Evolutionary conservation across 37 sponge, comb jelly and placozoan genomes (phyloP).

Genomic region (Chondrosia reniformis): DNA sequence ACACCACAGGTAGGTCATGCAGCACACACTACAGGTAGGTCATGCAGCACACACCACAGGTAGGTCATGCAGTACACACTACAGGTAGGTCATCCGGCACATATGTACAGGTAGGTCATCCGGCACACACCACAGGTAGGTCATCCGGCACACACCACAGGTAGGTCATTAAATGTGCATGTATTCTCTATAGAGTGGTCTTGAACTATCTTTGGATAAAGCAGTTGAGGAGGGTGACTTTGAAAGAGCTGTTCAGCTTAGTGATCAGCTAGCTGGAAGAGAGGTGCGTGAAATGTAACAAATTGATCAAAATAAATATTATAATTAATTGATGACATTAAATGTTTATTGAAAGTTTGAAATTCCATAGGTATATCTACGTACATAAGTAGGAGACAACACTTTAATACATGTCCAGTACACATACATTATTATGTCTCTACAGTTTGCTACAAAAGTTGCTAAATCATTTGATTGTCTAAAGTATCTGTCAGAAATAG

Average conservation of each 20-base stretch:
- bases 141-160: not conserved
- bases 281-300: too few species aligned
- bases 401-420: not conserved
- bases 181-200: constrained; percentile 46
- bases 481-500: constrained; percentile 25
- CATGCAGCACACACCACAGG: too few species aligned
- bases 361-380: too few species aligned
- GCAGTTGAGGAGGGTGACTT: constrained; percentile 49
- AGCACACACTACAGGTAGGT: too few species aligned
- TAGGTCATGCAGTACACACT: too few species aligned
- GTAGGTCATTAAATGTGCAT: not conserved
- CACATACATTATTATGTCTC: not conserved
- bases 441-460: constrained; percentile 49
- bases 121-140: too few species aligned
- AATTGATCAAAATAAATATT: too few species aligned
- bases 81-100: not conserved
- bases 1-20: too few species aligned
- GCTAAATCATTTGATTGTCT: constrained; percentile 67
- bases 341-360: too few species aligned
- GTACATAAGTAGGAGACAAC: too few species aligned
- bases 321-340: too few species aligned
- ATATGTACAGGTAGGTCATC: too few species aligned
- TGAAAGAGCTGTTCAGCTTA: constrained; percentile 43
- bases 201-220: constrained; percentile 51
- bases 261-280: constrained; percentile 51